Conservation (phyloP, 2,113 vertebrate genomes). For the Phoenicopterus ruber region DNA sequence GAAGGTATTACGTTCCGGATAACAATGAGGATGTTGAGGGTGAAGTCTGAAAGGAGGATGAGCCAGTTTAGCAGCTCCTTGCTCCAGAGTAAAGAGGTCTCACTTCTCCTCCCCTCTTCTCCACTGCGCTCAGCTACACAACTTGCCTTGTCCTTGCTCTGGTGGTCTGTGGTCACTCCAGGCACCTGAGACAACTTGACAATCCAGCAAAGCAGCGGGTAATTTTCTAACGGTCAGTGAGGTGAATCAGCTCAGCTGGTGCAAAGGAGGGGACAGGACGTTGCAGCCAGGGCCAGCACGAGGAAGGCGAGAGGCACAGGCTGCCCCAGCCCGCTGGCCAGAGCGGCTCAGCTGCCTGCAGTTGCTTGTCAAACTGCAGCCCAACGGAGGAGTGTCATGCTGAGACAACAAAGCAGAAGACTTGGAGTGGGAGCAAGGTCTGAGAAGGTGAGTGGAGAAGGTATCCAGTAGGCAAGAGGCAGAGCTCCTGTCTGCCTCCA, state of each 20-base stretch:
- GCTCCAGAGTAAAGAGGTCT: neutral
- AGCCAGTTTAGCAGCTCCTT: neutral
- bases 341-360: neutral
- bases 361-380: neutral
- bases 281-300: neutral
- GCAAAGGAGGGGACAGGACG: accelerated
- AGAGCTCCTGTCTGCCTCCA: neutral
- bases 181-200: neutral
- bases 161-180: neutral
- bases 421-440: neutral
- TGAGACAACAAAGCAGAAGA: neutral
- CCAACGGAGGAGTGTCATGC: neutral
- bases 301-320: neutral
- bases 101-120: neutral
- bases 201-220: neutral
- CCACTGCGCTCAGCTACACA: neutral
- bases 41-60: neutral
- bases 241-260: neutral
- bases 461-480: neutral
- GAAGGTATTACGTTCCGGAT: neutral
- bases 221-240: neutral
- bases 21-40: neutral
- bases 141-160: neutral
- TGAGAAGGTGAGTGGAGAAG: neutral
- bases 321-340: neutral